A percentile compares a stretch with the other conserved stretches of the same genome.
These are phyloP conservation scores for Gallinago nigripennis DNA, from an alignment of 2,797 vertebrate species.

Conservation along the genomic window DNA sequence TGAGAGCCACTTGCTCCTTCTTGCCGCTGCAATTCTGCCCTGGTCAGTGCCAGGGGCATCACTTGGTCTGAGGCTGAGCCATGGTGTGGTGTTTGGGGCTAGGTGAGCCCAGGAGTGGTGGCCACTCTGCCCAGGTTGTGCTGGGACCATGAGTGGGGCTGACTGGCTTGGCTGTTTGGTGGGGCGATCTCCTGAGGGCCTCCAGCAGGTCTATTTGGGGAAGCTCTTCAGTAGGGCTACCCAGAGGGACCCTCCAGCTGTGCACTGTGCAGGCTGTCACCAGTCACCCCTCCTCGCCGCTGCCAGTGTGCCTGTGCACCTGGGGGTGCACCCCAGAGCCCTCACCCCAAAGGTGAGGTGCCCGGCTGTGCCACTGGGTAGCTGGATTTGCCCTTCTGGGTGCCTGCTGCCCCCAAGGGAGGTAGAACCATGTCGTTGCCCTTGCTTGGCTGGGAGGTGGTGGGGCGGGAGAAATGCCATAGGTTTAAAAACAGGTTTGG, in stretches of 20 bases:
- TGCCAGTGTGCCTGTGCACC: rapidly evolving
- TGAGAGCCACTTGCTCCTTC: background rate
- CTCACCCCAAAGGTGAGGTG: background rate
- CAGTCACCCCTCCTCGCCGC: background rate
- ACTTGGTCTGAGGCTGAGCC: background rate
- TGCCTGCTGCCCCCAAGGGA: background rate
- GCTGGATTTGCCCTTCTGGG: background rate
- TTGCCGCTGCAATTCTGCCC: background rate
- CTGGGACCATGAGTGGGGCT: background rate
- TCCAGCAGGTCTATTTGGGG: background rate
- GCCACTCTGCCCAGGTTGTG: background rate
- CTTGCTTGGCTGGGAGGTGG: background rate
- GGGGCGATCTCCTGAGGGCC: background rate
- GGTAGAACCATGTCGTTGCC: background rate
- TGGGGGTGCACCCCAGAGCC: background rate
- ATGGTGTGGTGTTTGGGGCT: background rate
- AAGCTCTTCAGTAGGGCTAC: background rate
- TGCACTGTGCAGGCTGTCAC: background rate
- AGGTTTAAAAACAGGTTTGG: background rate
- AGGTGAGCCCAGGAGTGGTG: background rate
- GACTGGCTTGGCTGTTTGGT: background rate
- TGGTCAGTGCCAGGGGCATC: rapidly evolving
- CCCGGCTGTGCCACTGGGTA: background rate
- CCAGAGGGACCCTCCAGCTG: background rate
- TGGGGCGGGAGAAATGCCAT: background rate